Evolutionary conservation across 2,797 vertebrate genomes (phyloP).

Genomic region (Micrastur ruficollis): DNA sequence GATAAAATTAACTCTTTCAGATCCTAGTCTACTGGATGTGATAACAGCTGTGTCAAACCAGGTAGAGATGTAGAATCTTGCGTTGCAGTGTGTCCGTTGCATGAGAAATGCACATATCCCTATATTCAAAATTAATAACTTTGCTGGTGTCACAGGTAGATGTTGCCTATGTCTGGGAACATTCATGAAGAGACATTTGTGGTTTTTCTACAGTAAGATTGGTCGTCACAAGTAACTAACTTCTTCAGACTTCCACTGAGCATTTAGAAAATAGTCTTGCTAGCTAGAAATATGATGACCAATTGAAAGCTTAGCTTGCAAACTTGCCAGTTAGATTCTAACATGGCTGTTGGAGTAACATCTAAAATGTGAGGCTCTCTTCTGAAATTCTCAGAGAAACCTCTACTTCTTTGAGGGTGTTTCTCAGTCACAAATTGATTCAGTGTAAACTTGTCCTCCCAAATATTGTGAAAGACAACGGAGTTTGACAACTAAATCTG

Average conservation of each 20-base stretch:
- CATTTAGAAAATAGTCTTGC: background rate
- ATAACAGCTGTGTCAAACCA: background rate
- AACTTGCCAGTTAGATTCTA: background rate
- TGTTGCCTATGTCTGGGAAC: background rate
- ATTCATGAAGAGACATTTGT: background rate
- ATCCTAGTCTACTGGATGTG: background rate
- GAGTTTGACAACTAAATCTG: background rate
- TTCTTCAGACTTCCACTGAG: background rate
- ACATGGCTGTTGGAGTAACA: background rate
- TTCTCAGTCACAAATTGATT: background rate
- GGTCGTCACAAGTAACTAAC: background rate
- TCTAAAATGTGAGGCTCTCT: background rate
- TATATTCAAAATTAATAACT: background rate
- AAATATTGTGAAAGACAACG: background rate
- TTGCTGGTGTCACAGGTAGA: background rate
- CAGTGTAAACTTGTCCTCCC: background rate
- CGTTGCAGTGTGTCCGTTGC: background rate
- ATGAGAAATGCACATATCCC: background rate
- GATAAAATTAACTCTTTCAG: conserved; percentile 44
- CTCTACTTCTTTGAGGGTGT: background rate
- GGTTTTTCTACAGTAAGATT: background rate
- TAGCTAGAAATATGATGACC: background rate
- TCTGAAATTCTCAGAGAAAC: background rate
- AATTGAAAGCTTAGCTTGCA: background rate
- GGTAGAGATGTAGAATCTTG: background rate